phyloP scores from a whole-genome alignment of 2,113 vertebrate genomes.

The Plestiodon gilberti region DNA sequence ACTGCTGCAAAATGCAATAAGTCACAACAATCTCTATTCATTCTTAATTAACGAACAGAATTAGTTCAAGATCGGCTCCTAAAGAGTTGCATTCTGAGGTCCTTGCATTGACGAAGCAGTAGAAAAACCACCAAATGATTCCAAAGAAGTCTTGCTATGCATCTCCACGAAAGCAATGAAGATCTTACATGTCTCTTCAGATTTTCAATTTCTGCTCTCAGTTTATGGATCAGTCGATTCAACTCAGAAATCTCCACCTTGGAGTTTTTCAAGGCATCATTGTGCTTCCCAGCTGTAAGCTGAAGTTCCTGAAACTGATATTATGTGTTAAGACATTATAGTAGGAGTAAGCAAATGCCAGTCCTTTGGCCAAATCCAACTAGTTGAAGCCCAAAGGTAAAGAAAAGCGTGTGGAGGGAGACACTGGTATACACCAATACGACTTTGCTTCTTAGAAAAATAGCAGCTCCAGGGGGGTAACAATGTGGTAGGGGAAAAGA shows the following conservation, averaged over 20 bases:
- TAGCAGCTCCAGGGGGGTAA: too few relatives aligned
- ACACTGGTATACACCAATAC: background rate
- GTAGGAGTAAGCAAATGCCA: background rate
- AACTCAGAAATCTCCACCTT: slow-evolving; percentile 81
- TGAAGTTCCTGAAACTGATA: slow-evolving; percentile 81
- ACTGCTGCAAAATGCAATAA: background rate
- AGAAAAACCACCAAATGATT: background rate
- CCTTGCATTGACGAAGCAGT: too few relatives aligned
- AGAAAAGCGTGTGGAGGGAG: background rate
- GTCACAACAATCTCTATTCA: background rate
- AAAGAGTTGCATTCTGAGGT: background rate
- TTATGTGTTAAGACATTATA: background rate
- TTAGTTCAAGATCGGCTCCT: background rate
- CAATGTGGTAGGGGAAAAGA: too few relatives aligned
- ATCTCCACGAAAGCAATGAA: background rate
- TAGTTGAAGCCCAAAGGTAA: background rate
- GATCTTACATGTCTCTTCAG: slow-evolving; percentile 80
- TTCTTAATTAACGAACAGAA: background rate
- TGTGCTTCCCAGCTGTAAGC: slow-evolving; percentile 75
- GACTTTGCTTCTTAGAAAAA: background rate
- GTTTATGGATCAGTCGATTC: slow-evolving; percentile 78
- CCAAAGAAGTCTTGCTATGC: background rate
- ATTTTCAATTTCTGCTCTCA: slow-evolving; percentile 80
- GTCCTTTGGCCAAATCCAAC: background rate
- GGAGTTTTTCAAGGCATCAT: slow-evolving; percentile 76